Evolutionary conservation across 2,113 vertebrate genomes (phyloP), one percentile per base, ranked within the genome.

Genomic region (Pristiophorus japonicus): DNA sequence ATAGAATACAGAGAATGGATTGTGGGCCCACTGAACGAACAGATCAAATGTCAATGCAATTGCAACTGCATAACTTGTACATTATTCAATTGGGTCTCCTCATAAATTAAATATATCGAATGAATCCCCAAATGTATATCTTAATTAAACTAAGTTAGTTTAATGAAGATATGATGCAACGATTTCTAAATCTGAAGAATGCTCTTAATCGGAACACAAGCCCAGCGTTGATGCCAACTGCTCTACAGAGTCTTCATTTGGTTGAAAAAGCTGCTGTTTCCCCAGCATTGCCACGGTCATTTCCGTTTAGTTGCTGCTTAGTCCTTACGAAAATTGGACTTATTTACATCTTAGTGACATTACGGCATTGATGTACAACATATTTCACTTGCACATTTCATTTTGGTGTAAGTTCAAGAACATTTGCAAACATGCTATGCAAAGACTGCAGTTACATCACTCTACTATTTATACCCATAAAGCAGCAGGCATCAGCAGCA

Each of bases 401-500:
- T 51, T 51, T 51, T 51, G 51, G 51, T n/a, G 14, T 38, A 78
- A 91, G 55, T 62, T 91, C 87, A 91, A 38, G n/a, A 38, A 78
- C 73, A 38, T 38, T 78, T 38, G 73, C 55, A 62, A 62, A 62
- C 11, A 88, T 55, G 27, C 27, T 34, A n/a, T 90, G 30, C 24
- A 88, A 90, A 90, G 27, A 59, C n/a, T 62, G 51, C 87, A 90
- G 51, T 59, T 90, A 90, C 87, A 34, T 90, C 87, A 90, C 38
- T 70, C 30, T 10, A 2, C 73, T 38, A n/a, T 78, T 78, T 14
- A 78, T 78, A 73, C 7, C 27, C 27, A n/a, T n/a, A 85, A 24
- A 27, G 42, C 47, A 11, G 24, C 22, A 78, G 16, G 38, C n/a
- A 78, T 78, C 85, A 55, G 85, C 10, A 47, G 24, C 84, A 34